Evolutionary conservation across 1,140 invertebrate genomes (phyloP).

Genomic region (Lasaia peninsularis): DNA sequence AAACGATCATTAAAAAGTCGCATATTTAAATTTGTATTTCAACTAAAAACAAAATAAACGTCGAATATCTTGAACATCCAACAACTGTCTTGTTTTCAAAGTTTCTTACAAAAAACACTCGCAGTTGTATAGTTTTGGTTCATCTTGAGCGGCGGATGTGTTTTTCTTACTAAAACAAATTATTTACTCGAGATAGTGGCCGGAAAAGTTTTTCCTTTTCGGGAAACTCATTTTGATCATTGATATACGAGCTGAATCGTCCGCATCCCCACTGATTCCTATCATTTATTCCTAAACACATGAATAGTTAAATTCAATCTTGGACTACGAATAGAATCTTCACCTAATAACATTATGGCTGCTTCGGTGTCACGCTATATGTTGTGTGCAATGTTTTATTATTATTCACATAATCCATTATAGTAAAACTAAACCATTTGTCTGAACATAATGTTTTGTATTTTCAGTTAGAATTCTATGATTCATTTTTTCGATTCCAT

Average conservation of each 20-base stretch:
- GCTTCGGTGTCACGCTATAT: constrained; percentile 28
- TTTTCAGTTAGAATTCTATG: too few species aligned
- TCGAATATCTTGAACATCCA: background rate
- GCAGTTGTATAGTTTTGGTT: constrained; percentile 14
- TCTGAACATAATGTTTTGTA: too few species aligned
- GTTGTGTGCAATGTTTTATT: constrained; percentile 3
- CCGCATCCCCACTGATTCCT: constrained; percentile 48
- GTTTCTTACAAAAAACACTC: background rate
- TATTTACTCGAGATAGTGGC: constrained; percentile 17
- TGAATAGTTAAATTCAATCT: constrained; percentile 69
- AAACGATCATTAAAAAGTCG: background rate
- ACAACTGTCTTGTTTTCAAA: background rate
- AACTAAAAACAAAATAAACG: background rate
- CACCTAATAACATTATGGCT: constrained; percentile 56
- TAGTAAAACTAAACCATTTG: too few species aligned
- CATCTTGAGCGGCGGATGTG: constrained; percentile 16
- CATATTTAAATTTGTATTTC: background rate
- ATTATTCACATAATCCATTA: constrained; percentile 1
- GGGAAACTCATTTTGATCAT: constrained; percentile 50
- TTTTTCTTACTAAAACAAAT: constrained; percentile 17
- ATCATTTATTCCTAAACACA: constrained; percentile 65
- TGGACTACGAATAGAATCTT: constrained; percentile 45
- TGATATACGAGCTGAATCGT: constrained; percentile 56
- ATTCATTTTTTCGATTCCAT: too few species aligned
- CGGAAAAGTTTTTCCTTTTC: constrained; percentile 21